Evolutionary conservation across 2,888 invertebrate species (phyloP).

Genomic region (Xylota segnis): DNA sequence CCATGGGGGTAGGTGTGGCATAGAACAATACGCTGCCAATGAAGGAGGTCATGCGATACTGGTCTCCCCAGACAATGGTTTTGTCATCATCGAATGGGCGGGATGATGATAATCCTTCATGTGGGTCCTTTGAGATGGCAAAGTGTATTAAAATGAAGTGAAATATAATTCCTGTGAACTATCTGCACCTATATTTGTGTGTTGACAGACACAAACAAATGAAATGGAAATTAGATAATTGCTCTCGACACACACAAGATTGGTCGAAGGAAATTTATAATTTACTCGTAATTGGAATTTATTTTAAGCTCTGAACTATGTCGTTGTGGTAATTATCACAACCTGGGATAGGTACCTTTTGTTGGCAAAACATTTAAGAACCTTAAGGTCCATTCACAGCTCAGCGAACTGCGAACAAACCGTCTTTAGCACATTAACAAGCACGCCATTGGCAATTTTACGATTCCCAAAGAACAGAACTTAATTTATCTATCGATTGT

Average conservation of each 20-base stretch:
- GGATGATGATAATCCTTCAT: conserved; percentile 42
- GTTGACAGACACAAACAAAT: conserved; percentile 24
- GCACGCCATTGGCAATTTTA: no score
- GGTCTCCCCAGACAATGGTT: conserved; percentile 35
- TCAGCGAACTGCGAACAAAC: no score
- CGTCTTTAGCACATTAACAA: no score
- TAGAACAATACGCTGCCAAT: conserved; percentile 52
- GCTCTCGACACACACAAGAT: conserved; percentile 20
- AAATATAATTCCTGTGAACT: conserved; percentile 35
- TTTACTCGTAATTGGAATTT: background rate
- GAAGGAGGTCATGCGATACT: conserved; percentile 60
- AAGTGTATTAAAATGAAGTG: conserved; percentile 36
- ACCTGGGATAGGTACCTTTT: no score
- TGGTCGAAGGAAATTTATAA: background rate
- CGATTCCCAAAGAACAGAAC: no score
- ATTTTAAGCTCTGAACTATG: background rate
- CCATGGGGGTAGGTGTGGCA: conserved; percentile 52
- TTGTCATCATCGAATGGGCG: conserved; percentile 41
- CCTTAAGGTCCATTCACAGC: no score
- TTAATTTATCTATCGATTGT: no score
- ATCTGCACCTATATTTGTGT: conserved; percentile 53
- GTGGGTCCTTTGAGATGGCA: conserved; percentile 40
- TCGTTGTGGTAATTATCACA: background rate
- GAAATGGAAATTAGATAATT: conserved; percentile 51
- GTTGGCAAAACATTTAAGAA: no score